Conservation (phyloP, 1,140 invertebrate species). For the Apolygus lucorum region DNA sequence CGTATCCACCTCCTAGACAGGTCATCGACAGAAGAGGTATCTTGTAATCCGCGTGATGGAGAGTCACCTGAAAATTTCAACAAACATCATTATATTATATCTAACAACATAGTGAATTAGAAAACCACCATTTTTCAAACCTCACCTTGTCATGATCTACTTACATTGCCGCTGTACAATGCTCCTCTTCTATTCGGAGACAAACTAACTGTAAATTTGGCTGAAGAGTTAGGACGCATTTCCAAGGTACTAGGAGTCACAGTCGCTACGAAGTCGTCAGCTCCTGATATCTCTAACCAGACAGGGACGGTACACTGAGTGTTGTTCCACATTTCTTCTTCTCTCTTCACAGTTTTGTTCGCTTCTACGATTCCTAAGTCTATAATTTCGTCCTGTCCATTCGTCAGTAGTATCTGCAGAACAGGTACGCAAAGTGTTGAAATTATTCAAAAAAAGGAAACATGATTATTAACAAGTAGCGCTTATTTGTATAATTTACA, state of each 20-base stretch:
- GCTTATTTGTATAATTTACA: too few relatives aligned
- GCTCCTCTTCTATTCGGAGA: background rate
- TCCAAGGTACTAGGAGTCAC: background rate
- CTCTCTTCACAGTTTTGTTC: background rate
- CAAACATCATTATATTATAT: too few relatives aligned
- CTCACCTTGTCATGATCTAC: too few relatives aligned
- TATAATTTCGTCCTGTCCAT: background rate
- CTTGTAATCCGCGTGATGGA: background rate
- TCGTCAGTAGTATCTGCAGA: background rate
- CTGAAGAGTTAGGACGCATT: background rate
- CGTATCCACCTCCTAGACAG: background rate
- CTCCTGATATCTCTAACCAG: background rate
- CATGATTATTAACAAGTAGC: too few relatives aligned
- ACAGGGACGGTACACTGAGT: background rate
- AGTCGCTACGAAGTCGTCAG: background rate
- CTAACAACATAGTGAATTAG: too few relatives aligned
- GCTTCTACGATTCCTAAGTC: constrained; percentile 1
- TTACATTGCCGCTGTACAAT: background rate
- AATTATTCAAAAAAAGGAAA: too few relatives aligned
- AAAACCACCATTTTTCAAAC: too few relatives aligned
- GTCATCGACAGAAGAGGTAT: background rate
- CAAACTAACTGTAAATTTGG: background rate
- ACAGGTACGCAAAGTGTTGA: background rate
- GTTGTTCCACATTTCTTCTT: background rate
- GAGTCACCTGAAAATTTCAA: background rate